phyloP scores from a whole-genome alignment of 1,140 invertebrate genomes.

The Plectus sambesii region DNA sequence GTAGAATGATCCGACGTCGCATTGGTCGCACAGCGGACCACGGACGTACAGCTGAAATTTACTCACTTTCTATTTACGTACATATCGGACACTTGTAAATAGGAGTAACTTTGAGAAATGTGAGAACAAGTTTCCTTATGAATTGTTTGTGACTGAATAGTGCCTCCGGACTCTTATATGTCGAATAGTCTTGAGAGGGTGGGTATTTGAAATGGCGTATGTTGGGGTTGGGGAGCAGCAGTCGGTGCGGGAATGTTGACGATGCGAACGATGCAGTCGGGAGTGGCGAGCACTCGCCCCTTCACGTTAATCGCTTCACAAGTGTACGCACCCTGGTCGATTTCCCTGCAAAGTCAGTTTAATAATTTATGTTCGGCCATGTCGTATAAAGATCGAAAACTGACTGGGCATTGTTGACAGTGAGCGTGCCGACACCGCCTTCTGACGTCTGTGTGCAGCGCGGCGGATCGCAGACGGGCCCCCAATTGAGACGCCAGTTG shows the following conservation, averaged over 20 bases:
- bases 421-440: conserved; percentile 67
- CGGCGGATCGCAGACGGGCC: conserved; percentile 66
- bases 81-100: too few species aligned
- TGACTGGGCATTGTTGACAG: conserved; percentile 53
- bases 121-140: too few species aligned
- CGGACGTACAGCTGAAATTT: conserved; percentile 36
- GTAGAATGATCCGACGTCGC: conserved; percentile 64
- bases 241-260: conserved; percentile 41
- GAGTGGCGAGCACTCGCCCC: conserved; percentile 71
- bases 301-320: conserved; percentile 84
- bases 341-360: conserved; percentile 21
- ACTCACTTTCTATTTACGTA: not conserved
- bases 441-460: conserved; percentile 59
- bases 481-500: conserved; percentile 92
- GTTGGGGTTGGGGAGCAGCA: conserved; percentile 26
- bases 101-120: too few species aligned
- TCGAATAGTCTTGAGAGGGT: too few species aligned
- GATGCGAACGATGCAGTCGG: conserved; percentile 71
- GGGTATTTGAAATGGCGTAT: too few species aligned
- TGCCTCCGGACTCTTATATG: too few species aligned
- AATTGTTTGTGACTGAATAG: too few species aligned
- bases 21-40: conserved; percentile 66
- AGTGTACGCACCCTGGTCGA: conserved; percentile 86
- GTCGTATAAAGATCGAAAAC: conserved; percentile 15
- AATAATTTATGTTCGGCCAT: conserved; percentile 9